Evolutionary conservation across 2,113 vertebrate species (phyloP), one percentile per base, ranked within the genome.

Genomic region (Hiodon tergisus): DNA sequence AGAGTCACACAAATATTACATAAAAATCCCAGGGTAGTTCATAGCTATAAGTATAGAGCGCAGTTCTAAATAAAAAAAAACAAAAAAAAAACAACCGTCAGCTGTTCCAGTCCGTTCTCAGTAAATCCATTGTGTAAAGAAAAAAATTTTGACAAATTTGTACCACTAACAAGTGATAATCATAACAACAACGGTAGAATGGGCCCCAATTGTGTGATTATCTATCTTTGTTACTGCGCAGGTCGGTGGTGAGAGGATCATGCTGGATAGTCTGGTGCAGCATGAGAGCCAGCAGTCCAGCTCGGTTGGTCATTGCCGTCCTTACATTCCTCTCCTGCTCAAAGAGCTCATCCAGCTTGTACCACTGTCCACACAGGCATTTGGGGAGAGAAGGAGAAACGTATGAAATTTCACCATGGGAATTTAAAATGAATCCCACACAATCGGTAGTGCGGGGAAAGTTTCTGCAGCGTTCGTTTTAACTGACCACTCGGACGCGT

Each of bases 241-340:
- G 89, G 84, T 97, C 95, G 0, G 93, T 94, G 7, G 95, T 96
- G 77, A 94, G 72, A 0, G 95, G 95, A 76, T 97, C 95, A 0
- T 97, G 95, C 82, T 97, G 95, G 78, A 97, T 97, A 4, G 95
- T 96, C 72, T 97, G 95, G 81, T 96, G 95, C 74, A 97, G 81
- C 95, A 97, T 97, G 50, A 97, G 90, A 57, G 95, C 95, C 47
- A 97, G 88, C 5, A 97, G 88, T 14, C 95, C 95, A 0, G 95
- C 95, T 67, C 95, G 89, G 87, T 96, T 96, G 53, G 95, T 96
- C 95, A 96, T 96, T 2, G 95, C 95, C 48, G 94, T 95, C 75
- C 95, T 90, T 7, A 96, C 95, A 0, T 97, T 97, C 2, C 95
- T 91, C 81, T 97, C 95, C 82, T 97, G 95, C 81, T 97, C 95